A percentile compares a stretch with the other conserved stretches of the same genome.
phyloP scores from a whole-genome alignment of 2,888 invertebrate genomes.

The Ellobium chinense region DNA sequence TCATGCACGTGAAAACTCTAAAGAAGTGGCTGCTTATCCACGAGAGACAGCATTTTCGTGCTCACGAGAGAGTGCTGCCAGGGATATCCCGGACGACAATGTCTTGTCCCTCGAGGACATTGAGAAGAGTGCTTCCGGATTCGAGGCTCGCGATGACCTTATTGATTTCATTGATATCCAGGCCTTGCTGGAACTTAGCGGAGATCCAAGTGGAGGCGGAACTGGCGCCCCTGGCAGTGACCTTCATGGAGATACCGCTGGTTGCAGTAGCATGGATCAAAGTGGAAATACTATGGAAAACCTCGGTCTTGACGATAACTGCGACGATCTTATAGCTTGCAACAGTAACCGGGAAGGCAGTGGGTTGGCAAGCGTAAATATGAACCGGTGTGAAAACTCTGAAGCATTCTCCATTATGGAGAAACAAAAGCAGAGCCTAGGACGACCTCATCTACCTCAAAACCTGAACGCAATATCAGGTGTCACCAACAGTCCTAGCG shows the following conservation, averaged over 20 bases:
- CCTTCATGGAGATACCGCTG: neutral
- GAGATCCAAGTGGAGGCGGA: neutral
- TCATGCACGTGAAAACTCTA: neutral
- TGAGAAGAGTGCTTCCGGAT: slow-evolving; percentile 29
- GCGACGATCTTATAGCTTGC: neutral
- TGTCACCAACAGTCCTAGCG: neutral
- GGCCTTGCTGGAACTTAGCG: slow-evolving; percentile 33
- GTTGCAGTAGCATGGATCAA: neutral
- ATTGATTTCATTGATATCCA: slow-evolving; percentile 42
- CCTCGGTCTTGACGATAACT: neutral
- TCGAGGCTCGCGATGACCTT: slow-evolving; percentile 27
- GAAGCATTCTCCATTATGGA: neutral
- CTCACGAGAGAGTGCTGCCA: neutral
- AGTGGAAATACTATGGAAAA: neutral
- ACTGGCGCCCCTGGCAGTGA: neutral
- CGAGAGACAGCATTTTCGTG: no score
- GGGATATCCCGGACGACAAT: slow-evolving; percentile 23
- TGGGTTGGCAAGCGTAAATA: neutral
- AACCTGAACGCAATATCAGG: neutral
- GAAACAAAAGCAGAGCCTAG: neutral
- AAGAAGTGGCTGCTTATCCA: no score
- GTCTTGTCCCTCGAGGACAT: slow-evolving; percentile 37
- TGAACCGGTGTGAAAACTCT: neutral
- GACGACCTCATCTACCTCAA: neutral
- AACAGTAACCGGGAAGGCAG: neutral